Evolutionary conservation across 2,797 vertebrate species (phyloP), one percentile per base, ranked within the genome.

Genomic region (Cirrhinus mrigala): DNA sequence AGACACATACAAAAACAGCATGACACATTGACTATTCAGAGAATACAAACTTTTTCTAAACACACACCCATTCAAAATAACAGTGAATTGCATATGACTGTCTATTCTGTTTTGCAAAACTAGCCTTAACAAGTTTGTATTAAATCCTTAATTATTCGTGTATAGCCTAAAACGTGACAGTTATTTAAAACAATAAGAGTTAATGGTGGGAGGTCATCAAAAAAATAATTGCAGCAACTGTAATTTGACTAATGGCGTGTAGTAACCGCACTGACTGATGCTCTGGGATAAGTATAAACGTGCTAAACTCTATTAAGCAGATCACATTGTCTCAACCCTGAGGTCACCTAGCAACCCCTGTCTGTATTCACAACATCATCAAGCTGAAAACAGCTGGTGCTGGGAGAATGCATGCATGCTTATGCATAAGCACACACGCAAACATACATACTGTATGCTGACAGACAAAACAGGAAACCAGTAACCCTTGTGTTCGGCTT

Each of bases 301-400:
- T 75, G 90, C 87, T 91, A 92, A 92, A 92, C 82, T 92, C 86
- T 64, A 86, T 87, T 85, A 90, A 91, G 88, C 89, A 79, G 86
- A 81, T 73, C 14, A 88, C 89, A 87, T 37, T 80, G 82, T 81
- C 74, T 89, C 29, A 89, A 92, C 89, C 90, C 89, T 11, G 4
- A 0, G n/a, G 91, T 92, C 52, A 68, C 93, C 84, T 89, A 89
- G 94, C 93, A 93, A 94, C 94, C 29, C 1, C 29, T 81, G 76
- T n/a, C 81, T 92, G 90, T 95, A 88, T 94, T 93, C 91, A 92
- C 90, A 93, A 93, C 93, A 95, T 93, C 90, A 93, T 84, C 0
- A 24, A 84, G 73, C 87, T 75, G 88, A 92, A 91, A 93, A 91
- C 89, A 91, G 86, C 88, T 52, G 81, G 58, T 77, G 62, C 78